phyloP scores from a whole-genome alignment of 2,888 invertebrate genomes.

The Elysia crispata region DNA sequence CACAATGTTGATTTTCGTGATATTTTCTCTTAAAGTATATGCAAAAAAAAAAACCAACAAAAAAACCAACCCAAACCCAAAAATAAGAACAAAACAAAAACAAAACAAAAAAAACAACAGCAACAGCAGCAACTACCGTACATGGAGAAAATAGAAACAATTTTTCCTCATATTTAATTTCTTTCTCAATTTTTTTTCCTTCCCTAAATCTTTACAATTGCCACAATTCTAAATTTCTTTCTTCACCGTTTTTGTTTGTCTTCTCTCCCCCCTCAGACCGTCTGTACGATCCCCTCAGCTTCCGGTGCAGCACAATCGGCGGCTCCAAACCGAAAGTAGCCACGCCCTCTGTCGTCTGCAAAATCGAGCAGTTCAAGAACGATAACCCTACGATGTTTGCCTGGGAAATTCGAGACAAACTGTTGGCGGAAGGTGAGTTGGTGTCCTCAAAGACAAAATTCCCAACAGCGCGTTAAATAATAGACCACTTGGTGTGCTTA shows the following conservation, averaged over 20 bases:
- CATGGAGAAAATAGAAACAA: background rate
- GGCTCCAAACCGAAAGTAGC: constrained; percentile 98
- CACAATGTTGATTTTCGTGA: too few relatives aligned
- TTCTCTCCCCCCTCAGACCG: constrained; percentile 44
- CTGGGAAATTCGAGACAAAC: constrained; percentile 98
- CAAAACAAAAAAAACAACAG: background rate
- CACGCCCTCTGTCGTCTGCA: constrained; percentile 96
- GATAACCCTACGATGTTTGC: constrained; percentile 99
- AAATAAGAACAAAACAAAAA: background rate
- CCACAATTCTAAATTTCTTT: too few relatives aligned
- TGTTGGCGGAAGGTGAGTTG: constrained; percentile 89
- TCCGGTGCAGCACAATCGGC: constrained; percentile 76
- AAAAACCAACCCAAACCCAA: background rate
- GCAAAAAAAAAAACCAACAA: too few relatives aligned
- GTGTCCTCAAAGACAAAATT: too few relatives aligned
- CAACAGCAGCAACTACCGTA: background rate
- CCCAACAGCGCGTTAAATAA: too few relatives aligned
- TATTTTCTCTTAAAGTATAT: too few relatives aligned
- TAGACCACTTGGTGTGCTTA: too few relatives aligned
- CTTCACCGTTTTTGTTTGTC: background rate
- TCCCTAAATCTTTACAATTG: too few relatives aligned
- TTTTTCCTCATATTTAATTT: background rate
- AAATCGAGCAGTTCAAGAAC: constrained; percentile 98
- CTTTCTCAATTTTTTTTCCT: too few relatives aligned
- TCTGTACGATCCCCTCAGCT: constrained; percentile 53